Evolutionary conservation across 2,113 vertebrate species (phyloP).

Genomic region (Bambusicola thoracicus): DNA sequence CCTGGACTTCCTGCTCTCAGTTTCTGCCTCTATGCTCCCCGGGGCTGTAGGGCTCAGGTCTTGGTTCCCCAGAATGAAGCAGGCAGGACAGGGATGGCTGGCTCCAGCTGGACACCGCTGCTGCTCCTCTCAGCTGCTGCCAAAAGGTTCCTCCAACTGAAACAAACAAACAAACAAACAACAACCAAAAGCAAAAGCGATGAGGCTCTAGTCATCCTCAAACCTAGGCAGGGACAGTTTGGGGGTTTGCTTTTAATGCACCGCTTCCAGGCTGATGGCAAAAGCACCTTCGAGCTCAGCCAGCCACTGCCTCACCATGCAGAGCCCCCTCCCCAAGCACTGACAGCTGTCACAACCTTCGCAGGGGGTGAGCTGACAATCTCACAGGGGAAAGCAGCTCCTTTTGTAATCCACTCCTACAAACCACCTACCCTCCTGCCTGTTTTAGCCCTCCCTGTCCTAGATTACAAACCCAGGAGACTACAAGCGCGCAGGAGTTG

Average conservation of each 20-base stretch:
- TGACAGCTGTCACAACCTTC: background rate
- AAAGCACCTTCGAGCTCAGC: background rate
- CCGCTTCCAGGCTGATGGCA: background rate
- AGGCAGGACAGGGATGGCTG: background rate
- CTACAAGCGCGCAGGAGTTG: background rate
- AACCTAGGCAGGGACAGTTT: background rate
- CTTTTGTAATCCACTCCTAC: background rate
- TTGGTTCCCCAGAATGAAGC: background rate
- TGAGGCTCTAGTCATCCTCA: background rate
- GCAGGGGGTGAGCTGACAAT: background rate
- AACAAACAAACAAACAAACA: no score
- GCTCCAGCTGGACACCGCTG: background rate
- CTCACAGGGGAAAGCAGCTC: background rate
- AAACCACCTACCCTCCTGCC: conserved; percentile 1
- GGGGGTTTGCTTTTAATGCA: background rate
- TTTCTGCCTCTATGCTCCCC: background rate
- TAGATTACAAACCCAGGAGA: background rate
- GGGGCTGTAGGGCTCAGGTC: background rate
- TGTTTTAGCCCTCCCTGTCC: background rate
- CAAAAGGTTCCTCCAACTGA: background rate
- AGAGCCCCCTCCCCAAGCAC: background rate
- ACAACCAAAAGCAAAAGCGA: background rate
- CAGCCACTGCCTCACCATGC: background rate
- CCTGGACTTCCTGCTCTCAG: background rate
- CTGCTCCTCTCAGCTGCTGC: background rate